Evolutionary conservation across 2,113 vertebrate genomes (phyloP), one percentile per base, ranked within the genome.

Genomic region (Eurypyga helias): DNA sequence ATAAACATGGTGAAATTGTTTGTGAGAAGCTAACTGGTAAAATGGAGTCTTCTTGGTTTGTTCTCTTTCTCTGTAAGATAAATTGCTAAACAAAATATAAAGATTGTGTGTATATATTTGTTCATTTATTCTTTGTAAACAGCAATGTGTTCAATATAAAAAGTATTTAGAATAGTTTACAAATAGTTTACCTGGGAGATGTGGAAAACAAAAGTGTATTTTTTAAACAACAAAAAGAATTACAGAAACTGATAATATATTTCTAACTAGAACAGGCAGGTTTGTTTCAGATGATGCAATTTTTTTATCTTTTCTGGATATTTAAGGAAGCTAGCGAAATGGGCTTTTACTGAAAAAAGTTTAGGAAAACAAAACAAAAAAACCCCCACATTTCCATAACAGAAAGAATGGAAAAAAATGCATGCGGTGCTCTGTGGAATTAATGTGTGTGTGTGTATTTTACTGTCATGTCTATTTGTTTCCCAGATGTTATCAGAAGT

Each of bases 361-460:
- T 45, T 25, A 85, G n/a, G 17, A 49, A 90, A 90, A 76, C 7
- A 41, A 75, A 69, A 58, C 8, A 41, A 0, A 45, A 45, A 16
- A 45, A n/a, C n/a, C 41, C 41, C 41, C 17, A 38, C 9, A 60
- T 87, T 79, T 88, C 6, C 25, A 48, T 79, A 43, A 51, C 80
- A 71, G 6, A 90, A 71, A 10, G 4, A 57, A 73, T n/a, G 24
- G 1, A 1, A 7, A 5, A 73, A 86, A 62, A 23, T 2, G 0
- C 6, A 13, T 34, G 8, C 5, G 1, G 7, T 54, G 3, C 14
- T 85, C 8, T 49, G 16, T 58, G 28, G n/a, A 82, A 87, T 45
- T 34, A 75, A 45, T 26, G 6, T 7, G 2, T 52, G 18, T 41
- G 9, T 83, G 4, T 64, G 2, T 81, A 69, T 80, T 83, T 93